These are phyloP conservation scores for Sycophaga agraensis DNA, from an alignment of 1,140 invertebrate genomes.

Conservation along the genomic window DNA sequence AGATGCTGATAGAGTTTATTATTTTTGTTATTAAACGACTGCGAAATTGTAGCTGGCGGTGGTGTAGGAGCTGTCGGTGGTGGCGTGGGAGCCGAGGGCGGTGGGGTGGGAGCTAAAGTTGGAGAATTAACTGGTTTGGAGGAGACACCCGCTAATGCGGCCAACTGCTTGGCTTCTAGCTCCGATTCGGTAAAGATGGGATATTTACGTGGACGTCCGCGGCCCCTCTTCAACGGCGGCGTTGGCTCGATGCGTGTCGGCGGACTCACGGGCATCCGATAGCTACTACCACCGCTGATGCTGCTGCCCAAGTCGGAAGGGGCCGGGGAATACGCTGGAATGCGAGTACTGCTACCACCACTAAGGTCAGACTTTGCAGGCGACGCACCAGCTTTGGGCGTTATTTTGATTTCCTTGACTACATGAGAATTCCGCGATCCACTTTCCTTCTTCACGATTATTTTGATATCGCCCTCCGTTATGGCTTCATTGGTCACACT, in stretches of 20 bases:
- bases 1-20: no score
- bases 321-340: background rate
- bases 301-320: background rate
- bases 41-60: no score
- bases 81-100: no score
- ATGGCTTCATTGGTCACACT: background rate
- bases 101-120: no score
- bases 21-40: no score
- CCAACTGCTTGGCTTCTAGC: background rate
- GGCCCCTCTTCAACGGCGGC: background rate
- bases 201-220: conserved; percentile 17
- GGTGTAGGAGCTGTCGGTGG: no score
- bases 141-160: background rate
- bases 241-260: background rate
- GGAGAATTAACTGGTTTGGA: background rate
- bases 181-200: conserved; percentile 9
- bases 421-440: conserved; percentile 17
- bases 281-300: background rate
- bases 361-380: background rate
- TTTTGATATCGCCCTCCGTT: conserved; percentile 21
- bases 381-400: background rate
- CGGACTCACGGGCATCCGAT: background rate
- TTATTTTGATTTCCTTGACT: conserved; percentile 23
- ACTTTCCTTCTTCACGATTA: conserved; percentile 18
- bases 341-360: background rate